These are phyloP conservation scores for Scaptomyza pallida DNA, from an alignment of 1,140 invertebrate species.

Conservation along the genomic window DNA sequence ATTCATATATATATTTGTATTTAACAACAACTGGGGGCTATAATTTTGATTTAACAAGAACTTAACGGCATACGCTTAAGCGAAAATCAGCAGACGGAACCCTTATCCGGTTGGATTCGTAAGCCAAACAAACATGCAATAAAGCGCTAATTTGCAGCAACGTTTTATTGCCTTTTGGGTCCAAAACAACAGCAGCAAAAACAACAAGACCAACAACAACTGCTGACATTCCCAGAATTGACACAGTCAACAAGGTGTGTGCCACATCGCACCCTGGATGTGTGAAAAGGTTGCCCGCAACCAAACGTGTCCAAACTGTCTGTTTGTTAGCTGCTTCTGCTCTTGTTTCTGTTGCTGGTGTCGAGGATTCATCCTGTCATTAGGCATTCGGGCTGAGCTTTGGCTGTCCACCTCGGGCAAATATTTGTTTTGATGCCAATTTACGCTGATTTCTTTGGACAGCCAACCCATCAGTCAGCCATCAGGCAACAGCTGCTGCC, in stretches of 20 bases:
- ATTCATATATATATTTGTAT: constrained; percentile 11
- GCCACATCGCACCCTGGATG: constrained; percentile 68
- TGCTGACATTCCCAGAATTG: constrained; percentile 67
- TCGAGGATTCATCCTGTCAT: constrained; percentile 66
- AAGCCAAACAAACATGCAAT: constrained; percentile 77
- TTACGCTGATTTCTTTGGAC: constrained; percentile 77
- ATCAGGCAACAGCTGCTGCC: constrained; percentile 56
- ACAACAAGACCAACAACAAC: background rate
- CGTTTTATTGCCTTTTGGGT: constrained; percentile 59
- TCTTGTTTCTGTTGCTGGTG: constrained; percentile 1
- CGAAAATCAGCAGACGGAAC: constrained; percentile 17
- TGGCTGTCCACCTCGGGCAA: constrained; percentile 70
- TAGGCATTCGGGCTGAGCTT: constrained; percentile 54
- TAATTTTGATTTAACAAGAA: constrained; percentile 62
- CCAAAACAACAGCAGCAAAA: background rate
- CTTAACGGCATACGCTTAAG: constrained; percentile 58
- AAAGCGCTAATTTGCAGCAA: constrained; percentile 78
- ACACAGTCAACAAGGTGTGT: constrained; percentile 69
- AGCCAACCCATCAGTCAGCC: constrained; percentile 46
- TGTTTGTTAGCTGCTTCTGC: background rate
- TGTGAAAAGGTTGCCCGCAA: constrained; percentile 65
- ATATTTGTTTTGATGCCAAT: constrained; percentile 82
- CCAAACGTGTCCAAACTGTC: constrained; percentile 10
- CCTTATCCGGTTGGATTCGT: constrained; percentile 43
- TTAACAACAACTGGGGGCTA: constrained; percentile 19